Base-by-base conservation (phyloP, 2,797 vertebrate species). In the Hyperoplus immaculatus region DNA sequence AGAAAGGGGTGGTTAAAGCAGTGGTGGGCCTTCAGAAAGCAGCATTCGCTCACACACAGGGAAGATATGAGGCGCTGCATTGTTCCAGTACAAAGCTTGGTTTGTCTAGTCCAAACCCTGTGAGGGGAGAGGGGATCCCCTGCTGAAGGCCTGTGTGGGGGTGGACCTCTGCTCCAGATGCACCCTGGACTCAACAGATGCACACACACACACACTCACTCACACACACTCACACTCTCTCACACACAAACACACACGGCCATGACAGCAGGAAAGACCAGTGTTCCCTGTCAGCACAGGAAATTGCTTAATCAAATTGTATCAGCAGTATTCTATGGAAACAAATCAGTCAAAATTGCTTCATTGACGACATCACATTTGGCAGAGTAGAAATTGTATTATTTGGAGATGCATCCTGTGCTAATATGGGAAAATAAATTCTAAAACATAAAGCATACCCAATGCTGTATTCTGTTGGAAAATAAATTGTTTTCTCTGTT, bases 221-320 rank as follows among this genome's bases (percentile, higher is more conserved):
- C 72, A 56, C 39, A 61, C 58, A 63, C 21, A 71, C 63, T 47
- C 67, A 58, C 63, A 18, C 36, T 55, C 71, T 39, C 51, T 62
- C 56, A 53, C 49, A 67, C 46, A 67, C 62, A 46, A 56, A 69
- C 36, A 62, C 58, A 51, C 15, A 45, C 42, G 59, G 71, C 42
- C 66, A 80, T 43, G 61, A 64, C 69, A 80, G 85, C 89, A 88
- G 86, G 77, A 88, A 87, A 77, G 61, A 73, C 50, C 65, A 81
- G 68, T 53, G 81, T 80, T 87, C 81, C 53, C 69, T 83, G 78
- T 88, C 85, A 86, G 87, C 81, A 84, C 87, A 90, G 90, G 90
- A 93, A 92, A 85, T 85, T 59, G 80, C 84, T 88, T 89, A 86
- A 93, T 93, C 65, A 77, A 72, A 82, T 89, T 80, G 78, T 84